These are phyloP conservation scores for Heliconius hermathena DNA, from an alignment of 1,140 invertebrate species.

Conservation along the genomic window DNA sequence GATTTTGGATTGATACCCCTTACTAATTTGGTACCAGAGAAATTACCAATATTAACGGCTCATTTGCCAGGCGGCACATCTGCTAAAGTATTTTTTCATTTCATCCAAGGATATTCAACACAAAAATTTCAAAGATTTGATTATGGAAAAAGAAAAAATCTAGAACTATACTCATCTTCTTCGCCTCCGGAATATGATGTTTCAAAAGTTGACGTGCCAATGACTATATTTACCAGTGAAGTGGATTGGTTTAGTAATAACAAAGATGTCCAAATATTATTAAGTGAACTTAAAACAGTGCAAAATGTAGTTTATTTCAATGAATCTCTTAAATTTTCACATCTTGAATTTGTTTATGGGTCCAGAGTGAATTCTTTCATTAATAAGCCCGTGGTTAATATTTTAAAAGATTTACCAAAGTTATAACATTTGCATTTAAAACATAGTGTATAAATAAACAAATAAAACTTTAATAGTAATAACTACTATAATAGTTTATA, in stretches of 20 bases:
- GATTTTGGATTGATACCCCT: conserved; percentile 55
- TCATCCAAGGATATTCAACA: conserved; percentile 57
- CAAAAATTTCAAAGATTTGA: conserved; percentile 64
- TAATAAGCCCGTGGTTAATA: conserved; percentile 53
- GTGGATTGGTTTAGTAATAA: conserved; percentile 60
- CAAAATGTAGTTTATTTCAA: conserved; percentile 49
- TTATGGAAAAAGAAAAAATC: conserved; percentile 55
- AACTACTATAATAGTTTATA: no score
- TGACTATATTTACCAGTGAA: conserved; percentile 59
- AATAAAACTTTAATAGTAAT: neutral
- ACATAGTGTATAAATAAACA: neutral
- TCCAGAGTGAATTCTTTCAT: conserved; percentile 52
- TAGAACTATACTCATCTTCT: conserved; percentile 48
- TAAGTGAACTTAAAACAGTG: conserved; percentile 49
- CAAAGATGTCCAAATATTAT: conserved; percentile 51
- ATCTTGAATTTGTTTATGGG: conserved; percentile 70
- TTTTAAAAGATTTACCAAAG: conserved; percentile 41
- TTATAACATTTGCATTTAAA: neutral
- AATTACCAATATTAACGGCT: conserved; percentile 55
- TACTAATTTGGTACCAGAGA: conserved; percentile 51
- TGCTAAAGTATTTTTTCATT: conserved; percentile 62
- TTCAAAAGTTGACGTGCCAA: conserved; percentile 50
- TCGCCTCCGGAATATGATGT: conserved; percentile 61
- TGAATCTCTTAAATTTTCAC: conserved; percentile 58
- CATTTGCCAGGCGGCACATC: conserved; percentile 65